phyloP scores from a whole-genome alignment of 2,888 invertebrate genomes.

The Plebejus anna region DNA sequence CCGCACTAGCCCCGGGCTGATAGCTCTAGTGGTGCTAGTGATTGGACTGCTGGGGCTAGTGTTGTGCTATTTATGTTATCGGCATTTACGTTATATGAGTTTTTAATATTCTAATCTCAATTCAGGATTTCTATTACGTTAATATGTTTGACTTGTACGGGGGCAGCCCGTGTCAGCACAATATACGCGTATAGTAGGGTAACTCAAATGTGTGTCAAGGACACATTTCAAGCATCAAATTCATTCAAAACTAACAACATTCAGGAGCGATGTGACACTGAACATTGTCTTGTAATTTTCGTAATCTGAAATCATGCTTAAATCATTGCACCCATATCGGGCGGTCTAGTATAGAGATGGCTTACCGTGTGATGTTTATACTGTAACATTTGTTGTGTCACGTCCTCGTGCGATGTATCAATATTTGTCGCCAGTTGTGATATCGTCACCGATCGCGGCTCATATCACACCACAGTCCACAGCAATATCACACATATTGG shows the following conservation, averaged over 20 bases:
- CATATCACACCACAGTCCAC: not conserved
- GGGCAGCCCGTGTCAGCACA: too few species aligned
- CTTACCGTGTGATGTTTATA: not conserved
- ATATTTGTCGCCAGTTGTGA: conserved; percentile 8
- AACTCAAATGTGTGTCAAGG: too few species aligned
- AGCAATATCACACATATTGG: not conserved
- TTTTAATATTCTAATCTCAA: not conserved
- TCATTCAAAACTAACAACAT: too few species aligned
- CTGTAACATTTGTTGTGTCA: not conserved
- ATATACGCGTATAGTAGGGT: too few species aligned
- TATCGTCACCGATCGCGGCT: not conserved
- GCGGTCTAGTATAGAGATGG: too few species aligned
- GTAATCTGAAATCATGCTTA: too few species aligned
- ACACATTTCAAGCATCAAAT: too few species aligned
- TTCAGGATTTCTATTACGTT: not conserved
- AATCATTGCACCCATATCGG: too few species aligned
- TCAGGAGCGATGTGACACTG: too few species aligned
- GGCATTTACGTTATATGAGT: not conserved
- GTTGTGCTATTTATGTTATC: not conserved
- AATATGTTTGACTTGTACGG: not conserved
- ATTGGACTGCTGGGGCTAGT: not conserved
- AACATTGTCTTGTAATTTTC: too few species aligned
- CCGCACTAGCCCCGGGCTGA: not conserved
- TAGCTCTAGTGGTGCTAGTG: not conserved
- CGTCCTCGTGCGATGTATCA: not conserved